phyloP scores from a whole-genome alignment of 1,140 invertebrate species.

The Archivesica marissinica region DNA sequence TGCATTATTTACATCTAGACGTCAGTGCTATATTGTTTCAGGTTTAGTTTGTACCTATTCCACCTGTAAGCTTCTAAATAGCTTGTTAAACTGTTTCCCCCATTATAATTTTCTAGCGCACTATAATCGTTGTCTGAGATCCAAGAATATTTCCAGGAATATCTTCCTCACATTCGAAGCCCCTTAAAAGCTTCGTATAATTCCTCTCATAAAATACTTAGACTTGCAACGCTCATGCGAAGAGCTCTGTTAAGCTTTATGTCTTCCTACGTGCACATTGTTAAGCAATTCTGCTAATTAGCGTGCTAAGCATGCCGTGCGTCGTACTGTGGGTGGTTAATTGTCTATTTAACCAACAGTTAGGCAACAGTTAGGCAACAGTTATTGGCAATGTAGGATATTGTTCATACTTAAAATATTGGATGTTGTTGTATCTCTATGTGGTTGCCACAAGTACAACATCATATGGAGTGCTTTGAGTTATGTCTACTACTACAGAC shows the following conservation, averaged over 20 bases:
- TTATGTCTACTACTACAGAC: too few species aligned
- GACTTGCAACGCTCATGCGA: neutral
- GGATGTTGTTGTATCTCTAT: too few species aligned
- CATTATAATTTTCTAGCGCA: neutral
- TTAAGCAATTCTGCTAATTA: neutral
- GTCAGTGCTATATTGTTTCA: too few species aligned
- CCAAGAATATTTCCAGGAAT: neutral
- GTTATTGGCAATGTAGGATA: constrained; percentile 1
- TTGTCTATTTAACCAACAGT: constrained; percentile 5
- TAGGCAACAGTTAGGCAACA: constrained; percentile 21
- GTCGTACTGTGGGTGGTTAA: constrained; percentile 20
- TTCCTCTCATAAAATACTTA: constrained; percentile 7
- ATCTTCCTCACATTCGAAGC: neutral
- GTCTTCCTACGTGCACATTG: neutral
- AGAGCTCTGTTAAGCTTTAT: constrained; percentile 1
- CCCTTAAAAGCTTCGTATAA: neutral
- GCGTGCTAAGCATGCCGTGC: neutral
- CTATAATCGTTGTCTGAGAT: constrained; percentile 25
- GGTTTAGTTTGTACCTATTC: neutral
- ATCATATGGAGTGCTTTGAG: too few species aligned
- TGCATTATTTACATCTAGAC: too few species aligned
- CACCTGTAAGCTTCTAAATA: neutral
- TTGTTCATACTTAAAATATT: neutral
- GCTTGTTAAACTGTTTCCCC: neutral
- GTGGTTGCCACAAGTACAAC: too few species aligned